Conservation (phyloP, 2,797 vertebrate genomes). For the Lophius americanus region DNA sequence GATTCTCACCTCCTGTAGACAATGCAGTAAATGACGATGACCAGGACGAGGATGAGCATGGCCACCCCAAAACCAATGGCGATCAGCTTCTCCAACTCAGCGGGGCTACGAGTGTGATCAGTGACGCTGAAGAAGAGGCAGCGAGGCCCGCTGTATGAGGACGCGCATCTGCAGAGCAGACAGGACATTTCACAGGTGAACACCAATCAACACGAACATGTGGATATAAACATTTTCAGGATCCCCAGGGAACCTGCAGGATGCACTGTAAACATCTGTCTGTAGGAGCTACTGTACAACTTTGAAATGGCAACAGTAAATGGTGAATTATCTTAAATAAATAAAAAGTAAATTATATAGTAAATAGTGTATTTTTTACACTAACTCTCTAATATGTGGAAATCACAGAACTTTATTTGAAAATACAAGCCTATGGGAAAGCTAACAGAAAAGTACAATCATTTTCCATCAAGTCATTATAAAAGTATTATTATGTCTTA, state of each 20-base stretch:
- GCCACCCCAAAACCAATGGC: constrained; percentile 56
- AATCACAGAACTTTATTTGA: too few species aligned
- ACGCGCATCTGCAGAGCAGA: constrained; percentile 65
- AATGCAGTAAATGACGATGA: constrained; percentile 51
- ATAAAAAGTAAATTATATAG: too few species aligned
- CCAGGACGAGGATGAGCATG: constrained; percentile 56
- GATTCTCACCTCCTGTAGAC: constrained; percentile 62
- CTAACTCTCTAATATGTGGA: too few species aligned
- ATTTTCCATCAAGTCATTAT: too few species aligned
- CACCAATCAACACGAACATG: constrained; percentile 46
- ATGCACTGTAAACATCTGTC: too few species aligned
- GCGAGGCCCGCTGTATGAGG: constrained; percentile 48
- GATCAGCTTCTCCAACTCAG: constrained; percentile 55
- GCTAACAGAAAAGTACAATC: too few species aligned
- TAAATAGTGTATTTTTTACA: too few species aligned
- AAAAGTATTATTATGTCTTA: too few species aligned
- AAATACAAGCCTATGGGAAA: too few species aligned
- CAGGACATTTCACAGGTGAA: constrained; percentile 38
- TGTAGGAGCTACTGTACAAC: too few species aligned
- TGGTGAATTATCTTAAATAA: too few species aligned
- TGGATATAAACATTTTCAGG: background rate
- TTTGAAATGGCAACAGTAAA: too few species aligned
- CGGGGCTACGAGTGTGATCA: rapidly evolving
- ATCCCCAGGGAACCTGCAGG: background rate
- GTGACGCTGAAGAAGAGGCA: constrained; percentile 48